A percentile compares a stretch with the other conserved stretches of the same genome.
These are phyloP conservation scores for Alouatta caraya DNA, from an alignment of 2,797 vertebrate species.

Conservation along the genomic window DNA sequence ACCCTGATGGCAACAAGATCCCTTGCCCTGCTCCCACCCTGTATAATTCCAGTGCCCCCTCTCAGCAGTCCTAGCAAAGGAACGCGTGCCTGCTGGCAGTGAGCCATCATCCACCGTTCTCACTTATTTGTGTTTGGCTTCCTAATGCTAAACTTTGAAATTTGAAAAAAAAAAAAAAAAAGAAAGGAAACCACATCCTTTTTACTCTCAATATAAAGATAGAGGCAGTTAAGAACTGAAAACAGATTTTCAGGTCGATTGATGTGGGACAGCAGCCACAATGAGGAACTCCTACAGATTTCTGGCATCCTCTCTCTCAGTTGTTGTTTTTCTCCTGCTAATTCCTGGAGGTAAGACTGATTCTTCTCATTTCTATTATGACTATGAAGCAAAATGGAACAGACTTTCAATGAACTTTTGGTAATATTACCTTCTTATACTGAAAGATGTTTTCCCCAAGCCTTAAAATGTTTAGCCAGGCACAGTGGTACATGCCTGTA, in stretches of 20 bases:
- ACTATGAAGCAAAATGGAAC: neutral
- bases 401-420: neutral
- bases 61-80: neutral
- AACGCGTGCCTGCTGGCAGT: rapidly evolving
- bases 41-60: neutral
- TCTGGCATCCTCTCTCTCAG: neutral
- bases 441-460: neutral
- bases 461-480: neutral
- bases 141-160: neutral
- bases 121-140: neutral
- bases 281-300: constrained; percentile 60
- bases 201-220: neutral
- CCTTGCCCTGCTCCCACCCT: rapidly evolving
- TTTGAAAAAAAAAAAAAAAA: neutral
- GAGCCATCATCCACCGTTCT: neutral
- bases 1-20: neutral
- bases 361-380: neutral
- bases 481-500: neutral
- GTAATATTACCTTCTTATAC: neutral
- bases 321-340: constrained; percentile 56
- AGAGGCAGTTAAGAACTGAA: neutral
- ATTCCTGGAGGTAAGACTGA: constrained; percentile 76
- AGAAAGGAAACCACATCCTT: constrained; percentile 78
- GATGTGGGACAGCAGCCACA: constrained; percentile 19
- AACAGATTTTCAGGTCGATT: neutral